Conservation (phyloP, 2,797 vertebrate genomes). For the Podargus strigoides region DNA sequence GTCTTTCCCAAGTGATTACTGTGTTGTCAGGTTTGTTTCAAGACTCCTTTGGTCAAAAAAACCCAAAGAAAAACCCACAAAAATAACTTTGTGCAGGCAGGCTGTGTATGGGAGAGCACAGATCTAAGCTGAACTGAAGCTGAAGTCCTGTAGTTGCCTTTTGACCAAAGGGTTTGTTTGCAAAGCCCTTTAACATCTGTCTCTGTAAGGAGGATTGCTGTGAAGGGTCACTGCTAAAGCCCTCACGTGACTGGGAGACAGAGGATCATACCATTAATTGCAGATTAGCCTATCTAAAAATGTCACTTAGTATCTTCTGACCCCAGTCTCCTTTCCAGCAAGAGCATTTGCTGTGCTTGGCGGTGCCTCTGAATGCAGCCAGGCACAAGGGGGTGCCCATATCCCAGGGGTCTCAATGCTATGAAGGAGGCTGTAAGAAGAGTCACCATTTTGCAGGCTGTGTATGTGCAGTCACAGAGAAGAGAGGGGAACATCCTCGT, state of each 20-base stretch:
- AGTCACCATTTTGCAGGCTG: not conserved
- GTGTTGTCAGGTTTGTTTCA: not conserved
- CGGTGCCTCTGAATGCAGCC: not conserved
- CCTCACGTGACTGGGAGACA: not conserved
- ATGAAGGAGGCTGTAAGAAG: not conserved
- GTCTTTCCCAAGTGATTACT: not conserved
- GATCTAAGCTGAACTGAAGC: not conserved
- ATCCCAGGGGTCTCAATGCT: not conserved
- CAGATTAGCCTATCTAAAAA: not conserved
- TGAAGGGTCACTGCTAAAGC: not conserved
- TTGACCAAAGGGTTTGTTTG: not conserved
- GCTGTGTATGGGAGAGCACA: not conserved
- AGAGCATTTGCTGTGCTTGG: no score
- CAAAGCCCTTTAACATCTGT: not conserved
- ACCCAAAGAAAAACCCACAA: not conserved
- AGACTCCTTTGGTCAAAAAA: not conserved
- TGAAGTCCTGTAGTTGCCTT: not conserved
- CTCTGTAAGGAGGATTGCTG: not conserved
- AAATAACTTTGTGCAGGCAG: not conserved
- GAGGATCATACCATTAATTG: not conserved
- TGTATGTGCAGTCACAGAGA: not conserved
- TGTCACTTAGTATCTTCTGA: not conserved
- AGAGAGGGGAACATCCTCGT: not conserved
- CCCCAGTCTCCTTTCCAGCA: not conserved
- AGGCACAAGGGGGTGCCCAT: accelerated